phyloP scores from a whole-genome alignment of 2,888 invertebrate genomes.

The Rhorus exstirpatorius region DNA sequence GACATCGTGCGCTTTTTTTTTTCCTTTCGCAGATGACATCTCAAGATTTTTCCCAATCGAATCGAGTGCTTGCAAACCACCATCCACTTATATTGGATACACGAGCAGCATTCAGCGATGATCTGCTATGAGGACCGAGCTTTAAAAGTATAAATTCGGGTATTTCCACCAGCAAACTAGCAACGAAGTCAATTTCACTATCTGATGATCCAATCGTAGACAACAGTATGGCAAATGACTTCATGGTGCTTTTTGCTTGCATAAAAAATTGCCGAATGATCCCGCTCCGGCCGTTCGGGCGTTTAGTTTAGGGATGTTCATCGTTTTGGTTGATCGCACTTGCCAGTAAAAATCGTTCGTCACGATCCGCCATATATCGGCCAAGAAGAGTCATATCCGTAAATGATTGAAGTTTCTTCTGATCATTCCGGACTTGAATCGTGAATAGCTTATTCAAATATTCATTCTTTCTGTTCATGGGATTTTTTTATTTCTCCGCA shows the following conservation, averaged over 20 bases:
- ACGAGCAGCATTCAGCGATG: constrained; percentile 32
- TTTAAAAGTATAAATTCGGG: constrained; percentile 43
- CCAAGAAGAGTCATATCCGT: constrained; percentile 14
- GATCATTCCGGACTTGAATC: no score
- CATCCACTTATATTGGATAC: constrained; percentile 47
- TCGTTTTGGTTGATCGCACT: constrained; percentile 21
- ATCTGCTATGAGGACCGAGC: constrained; percentile 42
- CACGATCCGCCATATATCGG: background rate
- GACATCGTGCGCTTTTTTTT: background rate
- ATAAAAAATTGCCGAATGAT: constrained; percentile 37
- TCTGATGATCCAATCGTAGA: constrained; percentile 10
- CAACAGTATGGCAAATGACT: constrained; percentile 49
- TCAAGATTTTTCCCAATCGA: constrained; percentile 25
- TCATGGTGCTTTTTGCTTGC: constrained; percentile 46
- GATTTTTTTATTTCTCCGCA: no score
- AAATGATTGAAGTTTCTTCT: background rate
- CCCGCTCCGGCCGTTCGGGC: background rate
- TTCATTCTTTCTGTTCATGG: no score
- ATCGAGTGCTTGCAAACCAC: constrained; percentile 12
- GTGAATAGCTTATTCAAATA: no score
- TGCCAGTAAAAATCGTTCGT: constrained; percentile 34
- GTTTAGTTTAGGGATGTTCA: constrained; percentile 13
- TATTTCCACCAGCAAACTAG: constrained; percentile 49
- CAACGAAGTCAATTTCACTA: constrained; percentile 34
- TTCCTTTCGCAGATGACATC: constrained; percentile 32